Percentiles rank a stretch among this genome's conserved stretches.
phyloP scores from a whole-genome alignment of 2,113 vertebrate species.

The Oxygymnocypris stewartii region DNA sequence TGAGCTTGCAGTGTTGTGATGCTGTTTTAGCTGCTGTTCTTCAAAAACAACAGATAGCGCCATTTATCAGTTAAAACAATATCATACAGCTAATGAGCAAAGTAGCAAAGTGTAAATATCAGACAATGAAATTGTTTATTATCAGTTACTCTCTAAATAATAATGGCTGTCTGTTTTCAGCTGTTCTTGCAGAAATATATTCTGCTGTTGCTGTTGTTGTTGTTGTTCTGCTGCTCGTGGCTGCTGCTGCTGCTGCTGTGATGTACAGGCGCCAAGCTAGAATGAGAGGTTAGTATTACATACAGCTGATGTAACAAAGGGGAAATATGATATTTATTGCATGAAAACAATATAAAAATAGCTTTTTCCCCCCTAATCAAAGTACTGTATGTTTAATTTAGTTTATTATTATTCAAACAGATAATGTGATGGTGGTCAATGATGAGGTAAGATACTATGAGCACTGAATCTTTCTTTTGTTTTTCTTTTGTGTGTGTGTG shows the following conservation, averaged over 20 bases:
- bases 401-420: not conserved
- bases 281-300: not conserved
- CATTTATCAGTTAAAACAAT: not conserved
- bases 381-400: not conserved
- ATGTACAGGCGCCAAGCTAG: fast-evolving
- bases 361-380: not conserved
- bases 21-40: not conserved
- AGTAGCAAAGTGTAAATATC: not conserved
- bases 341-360: not conserved
- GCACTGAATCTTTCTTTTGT: not conserved
- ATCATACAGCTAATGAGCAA: not conserved
- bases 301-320: not conserved
- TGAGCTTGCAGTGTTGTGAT: not conserved
- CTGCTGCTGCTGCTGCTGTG: not conserved
- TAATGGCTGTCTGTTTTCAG: not conserved
- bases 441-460: not conserved
- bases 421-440: fast-evolving
- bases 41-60: not conserved
- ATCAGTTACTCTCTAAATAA: not conserved
- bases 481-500: not conserved
- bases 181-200: not conserved
- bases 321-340: not conserved
- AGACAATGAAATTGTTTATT: not conserved
- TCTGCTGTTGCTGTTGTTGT: not conserved
- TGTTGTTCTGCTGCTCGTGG: not conserved